Base-by-base conservation (phyloP, 2,797 vertebrate genomes). In the Eulemur coronatus region DNA sequence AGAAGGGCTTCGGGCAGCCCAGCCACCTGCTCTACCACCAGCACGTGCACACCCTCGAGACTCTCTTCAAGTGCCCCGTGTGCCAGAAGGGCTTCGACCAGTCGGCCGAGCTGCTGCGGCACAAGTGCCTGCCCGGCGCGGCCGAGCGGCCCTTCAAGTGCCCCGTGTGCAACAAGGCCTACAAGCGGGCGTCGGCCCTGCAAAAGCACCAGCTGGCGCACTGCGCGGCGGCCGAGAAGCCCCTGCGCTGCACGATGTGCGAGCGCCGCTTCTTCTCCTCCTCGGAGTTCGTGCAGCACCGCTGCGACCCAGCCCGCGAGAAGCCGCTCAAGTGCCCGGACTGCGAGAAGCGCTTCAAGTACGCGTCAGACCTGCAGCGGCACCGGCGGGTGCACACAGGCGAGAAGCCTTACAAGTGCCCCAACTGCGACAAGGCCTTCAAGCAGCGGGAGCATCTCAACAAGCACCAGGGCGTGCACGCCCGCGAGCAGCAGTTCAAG, bases 21-120 rank as follows among this genome's bases (percentile, higher is more conserved):
- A 99, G 99, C 0, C 99, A 99, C 97, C 98, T 99, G 96, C 99
- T 99, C 61, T 99, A 99, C 98, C 99, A 99, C 99, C 99, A 99
- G 98, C 99, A 99, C 0, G 99, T 99, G 92, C 99, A 99, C 1
- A 99, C 99, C 97, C 99, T 99, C 73, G 99, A 99, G 98, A 99
- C 99, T 98, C 99, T 99, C 86, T 99, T 99, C 98, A 99, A 99
- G 98, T 99, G 99, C 92, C 99, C 99, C 3, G 99, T 99, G 11
- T 99, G 99, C 98, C 99, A 99, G 98, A 99, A 99, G 89, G 99
- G 99, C 98, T 99, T 99, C 98, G 99, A 99, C 98, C 99, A 99
- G 97, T 99, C 99, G 0, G 99, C 99, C 0, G 99, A 99, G 97
- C 98, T 99, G 97, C 99, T 99, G 96, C 98, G 99, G 91, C 99